phyloP scores from a whole-genome alignment of 2,888 invertebrate genomes.

The Phoronis australis region DNA sequence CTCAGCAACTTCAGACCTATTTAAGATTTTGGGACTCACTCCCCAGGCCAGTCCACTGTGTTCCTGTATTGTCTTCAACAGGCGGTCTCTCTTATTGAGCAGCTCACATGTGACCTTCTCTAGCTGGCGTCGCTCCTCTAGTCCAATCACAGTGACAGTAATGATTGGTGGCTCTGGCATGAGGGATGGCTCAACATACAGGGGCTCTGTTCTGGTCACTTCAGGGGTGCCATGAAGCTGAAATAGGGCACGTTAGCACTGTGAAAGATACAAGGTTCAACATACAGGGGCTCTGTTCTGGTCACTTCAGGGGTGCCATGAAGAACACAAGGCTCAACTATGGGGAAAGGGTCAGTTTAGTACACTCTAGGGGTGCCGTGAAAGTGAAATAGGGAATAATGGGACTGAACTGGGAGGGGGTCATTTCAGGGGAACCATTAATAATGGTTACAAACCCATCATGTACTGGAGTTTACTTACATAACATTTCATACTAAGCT shows the following conservation, averaged over 20 bases:
- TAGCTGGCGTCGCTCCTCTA: constrained; percentile 47
- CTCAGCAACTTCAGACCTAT: no score
- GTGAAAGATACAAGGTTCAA: constrained; percentile 41
- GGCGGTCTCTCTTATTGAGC: constrained; percentile 50
- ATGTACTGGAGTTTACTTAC: no score
- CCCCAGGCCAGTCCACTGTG: no score
- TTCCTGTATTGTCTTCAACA: no score
- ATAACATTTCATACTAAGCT: no score
- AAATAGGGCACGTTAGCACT: constrained; percentile 1
- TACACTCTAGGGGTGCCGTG: not conserved
- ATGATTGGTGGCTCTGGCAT: constrained; percentile 47
- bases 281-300: constrained; percentile 38
- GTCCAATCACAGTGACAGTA: constrained; percentile 44
- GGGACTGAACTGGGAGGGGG: not conserved
- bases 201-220: constrained; percentile 40
- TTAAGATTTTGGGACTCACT: no score
- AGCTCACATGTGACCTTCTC: constrained; percentile 50
- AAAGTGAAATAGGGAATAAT: not conserved
- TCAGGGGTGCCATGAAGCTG: constrained; percentile 49
- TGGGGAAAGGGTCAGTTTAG: not conserved
- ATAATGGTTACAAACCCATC: no score
- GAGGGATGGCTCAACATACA: constrained; percentile 40
- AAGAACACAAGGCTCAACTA: constrained; percentile 39
- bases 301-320: constrained; percentile 47
- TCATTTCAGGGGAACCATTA: not conserved